phyloP scores from a whole-genome alignment of 2,888 invertebrate genomes.

The Meandrusa payeni region DNA sequence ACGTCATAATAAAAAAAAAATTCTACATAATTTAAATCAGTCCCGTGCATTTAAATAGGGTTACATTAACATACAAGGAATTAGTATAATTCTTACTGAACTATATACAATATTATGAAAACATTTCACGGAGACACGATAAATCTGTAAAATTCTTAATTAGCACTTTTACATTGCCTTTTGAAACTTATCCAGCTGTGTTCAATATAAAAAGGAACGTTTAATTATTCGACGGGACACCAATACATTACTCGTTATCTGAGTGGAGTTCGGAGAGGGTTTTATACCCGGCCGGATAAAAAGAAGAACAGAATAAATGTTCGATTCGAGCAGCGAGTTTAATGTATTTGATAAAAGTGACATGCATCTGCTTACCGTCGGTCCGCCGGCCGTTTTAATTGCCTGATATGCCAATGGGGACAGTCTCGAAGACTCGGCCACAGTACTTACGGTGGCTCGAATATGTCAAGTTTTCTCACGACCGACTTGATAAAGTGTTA shows the following conservation, averaged over 20 bases:
- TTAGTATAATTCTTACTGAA: no score
- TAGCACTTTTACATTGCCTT: constrained; percentile 49
- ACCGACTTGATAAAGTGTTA: constrained; percentile 34
- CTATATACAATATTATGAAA: constrained; percentile 7
- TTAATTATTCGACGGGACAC: constrained; percentile 70
- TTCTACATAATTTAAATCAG: no score
- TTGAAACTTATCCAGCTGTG: constrained; percentile 38
- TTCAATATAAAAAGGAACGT: constrained; percentile 60
- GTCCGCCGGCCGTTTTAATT: constrained; percentile 65
- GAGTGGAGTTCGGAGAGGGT: constrained; percentile 49
- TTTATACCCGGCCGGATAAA: constrained; percentile 53
- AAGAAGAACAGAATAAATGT: constrained; percentile 61
- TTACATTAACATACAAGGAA: no score
- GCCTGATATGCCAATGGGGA: constrained; percentile 66
- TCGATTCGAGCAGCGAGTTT: constrained; percentile 69
- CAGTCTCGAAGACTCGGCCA: constrained; percentile 35
- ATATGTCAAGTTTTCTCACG: constrained; percentile 52
- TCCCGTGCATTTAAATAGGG: no score
- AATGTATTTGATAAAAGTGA: constrained; percentile 79
- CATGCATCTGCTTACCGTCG: constrained; percentile 74
- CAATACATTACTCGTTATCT: constrained; percentile 75
- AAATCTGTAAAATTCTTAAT: constrained; percentile 47
- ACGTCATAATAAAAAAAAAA: no score
- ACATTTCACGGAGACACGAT: constrained; percentile 6
- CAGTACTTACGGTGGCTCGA: constrained; percentile 38